These are phyloP conservation scores for Muntiacus muntjak DNA, from an alignment of 2,113 vertebrate species.

Conservation along the genomic window DNA sequence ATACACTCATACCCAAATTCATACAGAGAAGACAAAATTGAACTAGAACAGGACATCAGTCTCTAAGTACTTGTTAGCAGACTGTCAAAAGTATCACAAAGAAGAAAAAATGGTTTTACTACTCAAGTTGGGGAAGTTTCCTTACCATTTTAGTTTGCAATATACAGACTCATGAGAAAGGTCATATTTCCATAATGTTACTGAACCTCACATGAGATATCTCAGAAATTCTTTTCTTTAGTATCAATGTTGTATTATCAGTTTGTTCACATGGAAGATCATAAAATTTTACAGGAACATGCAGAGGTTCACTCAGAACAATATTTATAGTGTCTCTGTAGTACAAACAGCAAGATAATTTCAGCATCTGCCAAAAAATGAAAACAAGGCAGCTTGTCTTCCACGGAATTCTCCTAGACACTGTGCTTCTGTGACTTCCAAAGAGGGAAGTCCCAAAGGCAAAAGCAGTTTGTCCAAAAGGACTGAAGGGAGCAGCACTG, in stretches of 20 bases:
- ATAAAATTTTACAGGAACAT: conserved; percentile 88
- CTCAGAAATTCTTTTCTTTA: conserved; percentile 83
- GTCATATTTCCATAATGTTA: conserved; percentile 87
- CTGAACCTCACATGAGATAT: conserved; percentile 86
- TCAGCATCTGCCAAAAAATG: background rate
- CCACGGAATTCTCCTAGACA: background rate
- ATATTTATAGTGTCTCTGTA: no score
- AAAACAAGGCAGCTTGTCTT: background rate
- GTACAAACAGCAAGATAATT: background rate
- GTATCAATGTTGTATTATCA: conserved; percentile 71
- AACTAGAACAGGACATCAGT: background rate
- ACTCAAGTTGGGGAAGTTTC: conserved; percentile 86
- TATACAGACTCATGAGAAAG: conserved; percentile 84
- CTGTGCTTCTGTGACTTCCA: background rate
- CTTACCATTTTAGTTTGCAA: conserved; percentile 87
- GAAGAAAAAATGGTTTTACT: conserved; percentile 89
- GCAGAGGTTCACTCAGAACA: conserved; percentile 85
- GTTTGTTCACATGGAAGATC: conserved; percentile 81
- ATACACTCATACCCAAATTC: no score
- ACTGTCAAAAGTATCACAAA: conserved; percentile 74
- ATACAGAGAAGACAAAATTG: background rate
- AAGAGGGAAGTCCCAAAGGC: background rate
- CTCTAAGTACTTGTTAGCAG: background rate
- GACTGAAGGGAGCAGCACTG: background rate
- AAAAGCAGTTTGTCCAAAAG: background rate